phyloP scores from a whole-genome alignment of 2,113 vertebrate species.

The Pelecanoides urinatrix region DNA sequence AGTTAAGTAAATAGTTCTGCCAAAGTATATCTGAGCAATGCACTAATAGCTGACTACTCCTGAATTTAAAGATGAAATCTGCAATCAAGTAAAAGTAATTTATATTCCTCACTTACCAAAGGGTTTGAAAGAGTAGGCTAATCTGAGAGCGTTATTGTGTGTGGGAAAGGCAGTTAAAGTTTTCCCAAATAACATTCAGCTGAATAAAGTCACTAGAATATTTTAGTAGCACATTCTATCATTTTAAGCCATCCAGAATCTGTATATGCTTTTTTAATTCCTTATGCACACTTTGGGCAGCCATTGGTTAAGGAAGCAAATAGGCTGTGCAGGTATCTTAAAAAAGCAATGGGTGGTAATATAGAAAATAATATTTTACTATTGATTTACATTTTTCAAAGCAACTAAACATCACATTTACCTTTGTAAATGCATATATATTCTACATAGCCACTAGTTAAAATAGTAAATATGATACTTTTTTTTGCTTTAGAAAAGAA shows the following conservation, averaged over 20 bases:
- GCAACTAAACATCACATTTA: not conserved
- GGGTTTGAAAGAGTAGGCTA: not conserved
- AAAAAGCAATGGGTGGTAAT: not conserved
- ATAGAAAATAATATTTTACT: not conserved
- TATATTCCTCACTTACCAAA: not conserved
- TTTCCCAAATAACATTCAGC: not conserved
- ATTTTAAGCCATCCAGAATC: not conserved
- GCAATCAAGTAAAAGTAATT: not conserved
- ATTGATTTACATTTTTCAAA: not conserved
- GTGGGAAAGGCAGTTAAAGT: not conserved
- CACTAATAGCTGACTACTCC: not conserved
- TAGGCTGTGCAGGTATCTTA: not conserved
- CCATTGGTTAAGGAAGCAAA: not conserved
- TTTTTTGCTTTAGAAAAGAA: not conserved
- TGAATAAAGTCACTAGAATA: not conserved
- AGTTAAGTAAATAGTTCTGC: not conserved
- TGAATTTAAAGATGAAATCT: not conserved
- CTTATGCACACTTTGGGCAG: not conserved
- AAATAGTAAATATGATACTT: not conserved
- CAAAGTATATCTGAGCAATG: not conserved
- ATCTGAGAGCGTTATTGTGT: not conserved
- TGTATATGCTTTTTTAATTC: not conserved
- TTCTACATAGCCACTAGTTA: not conserved
- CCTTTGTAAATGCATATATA: not conserved
- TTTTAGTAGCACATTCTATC: not conserved